Base-by-base conservation (phyloP, 2,797 vertebrate species). In the Gymnothorax reevesii region DNA sequence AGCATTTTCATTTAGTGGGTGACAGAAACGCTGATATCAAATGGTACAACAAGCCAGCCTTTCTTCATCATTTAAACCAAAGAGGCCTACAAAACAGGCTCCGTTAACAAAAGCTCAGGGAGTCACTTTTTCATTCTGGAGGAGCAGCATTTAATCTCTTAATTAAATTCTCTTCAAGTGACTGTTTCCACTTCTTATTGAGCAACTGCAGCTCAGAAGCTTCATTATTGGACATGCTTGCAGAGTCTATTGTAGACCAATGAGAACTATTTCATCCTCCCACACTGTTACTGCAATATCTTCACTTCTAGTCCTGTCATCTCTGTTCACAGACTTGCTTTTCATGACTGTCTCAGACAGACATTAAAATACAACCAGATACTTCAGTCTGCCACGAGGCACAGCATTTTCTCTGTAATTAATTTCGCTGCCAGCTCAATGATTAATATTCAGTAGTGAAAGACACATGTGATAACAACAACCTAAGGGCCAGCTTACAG, bases 381-480 rank as follows among this genome's bases (percentile, higher is more conserved):
- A 92, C 94, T 95, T 94, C 89, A 90, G 90, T 93, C 87, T 91
- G 88, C 87, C 91, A 93, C 92, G 94, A 96, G 96, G 96, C 92
- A 93, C 92, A 92, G 91, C 94, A 92, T 96, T 96, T 94, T 93
- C 94, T 95, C 90, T 92, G 89, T 95, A 96, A 97, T 97, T 97
- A 96, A 95, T 95, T 97, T 95, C 90, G 94, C 94, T 97, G 96
- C 96, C 0, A 79, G 91, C 90, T 94, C 91, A 93, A 90, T 92
- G 94, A 97, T 98, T 97, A 97, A 97, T 97, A 97, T 97, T 97
- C 95, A 97, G 96, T 96, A 96, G 85, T 91, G 91, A 90, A 92
- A 86, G 90, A 88, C 91, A 92, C 92, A 94, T 92, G 85, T 93
- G 93, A 94, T 93, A 93, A 93, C 87, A 87, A 88, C 92, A 88